Evolutionary conservation across 1,140 invertebrate genomes (phyloP).

Genomic region (Drosophila rufa): DNA sequence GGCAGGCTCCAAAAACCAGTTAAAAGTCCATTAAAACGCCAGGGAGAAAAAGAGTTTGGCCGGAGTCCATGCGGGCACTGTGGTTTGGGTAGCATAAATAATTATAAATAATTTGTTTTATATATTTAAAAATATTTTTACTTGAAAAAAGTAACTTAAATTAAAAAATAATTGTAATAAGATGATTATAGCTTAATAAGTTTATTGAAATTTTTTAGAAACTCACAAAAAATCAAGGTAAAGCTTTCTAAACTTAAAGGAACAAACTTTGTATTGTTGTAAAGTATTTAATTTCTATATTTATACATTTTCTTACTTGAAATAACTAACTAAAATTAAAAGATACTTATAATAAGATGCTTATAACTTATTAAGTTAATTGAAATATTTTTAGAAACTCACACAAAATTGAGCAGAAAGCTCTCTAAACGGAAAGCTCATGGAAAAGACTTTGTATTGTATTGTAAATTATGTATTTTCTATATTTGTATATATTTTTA

Average conservation of each 20-base stretch:
- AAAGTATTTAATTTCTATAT: not conserved
- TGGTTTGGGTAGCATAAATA: not conserved
- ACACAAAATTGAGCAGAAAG: no score
- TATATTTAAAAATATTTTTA: not conserved
- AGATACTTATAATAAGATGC: not conserved
- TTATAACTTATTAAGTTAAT: no score
- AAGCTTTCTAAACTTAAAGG: no score
- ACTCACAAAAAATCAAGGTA: no score
- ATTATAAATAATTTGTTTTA: not conserved
- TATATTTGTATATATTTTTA: no score
- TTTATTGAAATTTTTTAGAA: no score
- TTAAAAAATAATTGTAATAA: not conserved
- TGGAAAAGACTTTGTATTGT: no score
- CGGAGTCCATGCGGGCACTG: conserved; percentile 14
- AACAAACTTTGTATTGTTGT: not conserved
- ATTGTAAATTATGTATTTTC: no score
- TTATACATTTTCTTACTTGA: not conserved
- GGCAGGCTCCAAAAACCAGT: conserved; percentile 69
- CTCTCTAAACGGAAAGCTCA: no score
- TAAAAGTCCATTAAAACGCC: conserved; percentile 83
- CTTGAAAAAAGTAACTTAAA: not conserved
- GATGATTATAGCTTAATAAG: no score
- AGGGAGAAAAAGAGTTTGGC: conserved; percentile 53
- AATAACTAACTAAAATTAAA: not conserved
- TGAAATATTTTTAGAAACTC: no score